phyloP scores from a whole-genome alignment of 2,888 invertebrate genomes.

The Amphipoea lucens region DNA sequence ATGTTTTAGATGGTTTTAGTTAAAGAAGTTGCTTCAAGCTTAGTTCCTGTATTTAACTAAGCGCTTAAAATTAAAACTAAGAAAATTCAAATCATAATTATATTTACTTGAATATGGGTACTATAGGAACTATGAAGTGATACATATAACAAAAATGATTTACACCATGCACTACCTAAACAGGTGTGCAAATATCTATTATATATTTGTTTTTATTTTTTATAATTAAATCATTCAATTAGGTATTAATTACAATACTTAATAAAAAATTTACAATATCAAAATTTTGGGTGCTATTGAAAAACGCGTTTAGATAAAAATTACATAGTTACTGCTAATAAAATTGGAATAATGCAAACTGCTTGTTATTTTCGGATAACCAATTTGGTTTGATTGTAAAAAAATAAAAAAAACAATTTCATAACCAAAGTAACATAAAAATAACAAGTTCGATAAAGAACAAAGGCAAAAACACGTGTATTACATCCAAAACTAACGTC shows the following conservation, averaged over 20 bases:
- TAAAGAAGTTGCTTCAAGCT: conserved; percentile 16
- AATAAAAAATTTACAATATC: no score
- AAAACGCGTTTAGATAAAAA: not conserved
- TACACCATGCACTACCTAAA: not conserved
- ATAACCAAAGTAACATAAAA: not conserved
- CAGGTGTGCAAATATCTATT: not conserved
- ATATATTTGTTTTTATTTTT: not conserved
- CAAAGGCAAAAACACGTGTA: not conserved
- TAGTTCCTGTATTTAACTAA: not conserved
- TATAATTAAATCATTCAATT: not conserved
- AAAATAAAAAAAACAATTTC: not conserved
- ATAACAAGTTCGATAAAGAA: not conserved
- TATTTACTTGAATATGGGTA: not conserved
- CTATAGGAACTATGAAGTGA: not conserved
- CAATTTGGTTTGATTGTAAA: not conserved
- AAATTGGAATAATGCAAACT: not conserved
- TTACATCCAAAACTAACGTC: conserved; percentile 6
- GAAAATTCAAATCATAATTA: not conserved
- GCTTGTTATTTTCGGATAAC: not conserved
- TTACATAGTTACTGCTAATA: not conserved
- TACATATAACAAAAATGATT: not conserved
- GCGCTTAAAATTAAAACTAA: not conserved
- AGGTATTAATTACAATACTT: not conserved
- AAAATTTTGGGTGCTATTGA: not conserved
- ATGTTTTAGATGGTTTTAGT: conserved; percentile 42